These are phyloP conservation scores for Antheraea pernyi DNA, from an alignment of 1,140 invertebrate species.

Conservation along the genomic window DNA sequence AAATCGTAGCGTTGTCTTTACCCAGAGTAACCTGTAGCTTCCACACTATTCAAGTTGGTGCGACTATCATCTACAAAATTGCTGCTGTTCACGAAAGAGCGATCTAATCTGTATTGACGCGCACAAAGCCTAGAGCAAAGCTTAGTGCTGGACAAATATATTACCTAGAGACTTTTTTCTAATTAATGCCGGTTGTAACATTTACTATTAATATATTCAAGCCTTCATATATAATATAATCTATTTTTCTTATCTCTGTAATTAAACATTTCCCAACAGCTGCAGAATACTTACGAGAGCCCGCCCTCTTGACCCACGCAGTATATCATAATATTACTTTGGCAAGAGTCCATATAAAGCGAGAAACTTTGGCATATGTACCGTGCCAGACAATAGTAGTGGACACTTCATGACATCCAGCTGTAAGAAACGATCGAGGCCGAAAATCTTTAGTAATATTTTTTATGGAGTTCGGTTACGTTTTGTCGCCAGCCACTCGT, in stretches of 20 bases:
- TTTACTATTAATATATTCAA: too few relatives aligned
- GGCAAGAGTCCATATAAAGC: slow-evolving; percentile 13
- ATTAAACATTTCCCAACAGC: neutral
- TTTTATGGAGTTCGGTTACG: slow-evolving; percentile 7
- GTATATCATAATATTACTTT: slow-evolving; percentile 4
- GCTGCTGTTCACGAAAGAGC: too few relatives aligned
- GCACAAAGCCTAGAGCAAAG: too few relatives aligned
- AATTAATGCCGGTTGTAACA: too few relatives aligned
- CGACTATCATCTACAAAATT: too few relatives aligned
- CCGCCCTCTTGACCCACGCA: neutral
- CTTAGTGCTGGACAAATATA: too few relatives aligned
- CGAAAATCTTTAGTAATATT: slow-evolving; percentile 4
- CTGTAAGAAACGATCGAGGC: slow-evolving; percentile 4
- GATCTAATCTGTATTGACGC: too few relatives aligned
- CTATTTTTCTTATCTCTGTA: neutral
- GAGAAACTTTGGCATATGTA: slow-evolving; percentile 5
- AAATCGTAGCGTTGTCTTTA: too few relatives aligned
- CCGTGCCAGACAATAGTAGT: neutral
- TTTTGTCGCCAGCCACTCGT: neutral
- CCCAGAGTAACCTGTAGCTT: too few relatives aligned
- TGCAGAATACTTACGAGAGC: neutral
- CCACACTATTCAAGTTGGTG: too few relatives aligned
- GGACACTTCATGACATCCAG: slow-evolving; percentile 11
- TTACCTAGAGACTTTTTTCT: too few relatives aligned
- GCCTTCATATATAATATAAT: neutral